phyloP scores from a whole-genome alignment of 2,113 vertebrate genomes.

The Aix galericulata region DNA sequence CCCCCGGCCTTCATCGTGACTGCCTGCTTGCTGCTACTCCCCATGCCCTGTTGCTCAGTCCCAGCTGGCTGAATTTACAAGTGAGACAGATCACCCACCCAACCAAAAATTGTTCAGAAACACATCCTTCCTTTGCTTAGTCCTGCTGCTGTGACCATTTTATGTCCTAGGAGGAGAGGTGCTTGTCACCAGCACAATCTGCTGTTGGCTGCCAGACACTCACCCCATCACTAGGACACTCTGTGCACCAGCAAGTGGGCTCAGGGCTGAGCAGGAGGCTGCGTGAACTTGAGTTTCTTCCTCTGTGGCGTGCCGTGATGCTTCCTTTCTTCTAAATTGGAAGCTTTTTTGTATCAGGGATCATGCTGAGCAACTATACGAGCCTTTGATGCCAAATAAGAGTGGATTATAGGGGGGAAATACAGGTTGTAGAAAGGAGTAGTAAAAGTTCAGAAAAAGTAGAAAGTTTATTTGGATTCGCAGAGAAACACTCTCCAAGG shows the following conservation, averaged over 20 bases:
- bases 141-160: neutral
- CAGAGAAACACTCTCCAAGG: neutral
- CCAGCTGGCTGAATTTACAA: neutral
- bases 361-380: accelerated
- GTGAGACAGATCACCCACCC: neutral
- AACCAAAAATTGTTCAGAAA: neutral
- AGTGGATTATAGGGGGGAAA: neutral
- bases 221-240: neutral
- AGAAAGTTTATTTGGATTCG: neutral
- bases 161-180: neutral
- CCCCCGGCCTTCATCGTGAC: accelerated
- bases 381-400: neutral
- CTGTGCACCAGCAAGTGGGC: accelerated
- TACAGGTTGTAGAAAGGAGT: neutral
- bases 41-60: neutral
- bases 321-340: neutral
- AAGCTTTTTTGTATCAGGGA: neutral
- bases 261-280: neutral
- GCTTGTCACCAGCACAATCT: neutral
- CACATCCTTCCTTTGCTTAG: neutral
- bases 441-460: neutral
- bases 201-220: neutral
- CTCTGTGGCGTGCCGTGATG: accelerated
- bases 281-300: neutral
- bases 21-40: neutral